A percentile compares a stretch with the other conserved stretches of the same genome.
Evolutionary conservation across 1,140 invertebrate species (phyloP).

Genomic region (Mycetomoellerius zeteki): DNA sequence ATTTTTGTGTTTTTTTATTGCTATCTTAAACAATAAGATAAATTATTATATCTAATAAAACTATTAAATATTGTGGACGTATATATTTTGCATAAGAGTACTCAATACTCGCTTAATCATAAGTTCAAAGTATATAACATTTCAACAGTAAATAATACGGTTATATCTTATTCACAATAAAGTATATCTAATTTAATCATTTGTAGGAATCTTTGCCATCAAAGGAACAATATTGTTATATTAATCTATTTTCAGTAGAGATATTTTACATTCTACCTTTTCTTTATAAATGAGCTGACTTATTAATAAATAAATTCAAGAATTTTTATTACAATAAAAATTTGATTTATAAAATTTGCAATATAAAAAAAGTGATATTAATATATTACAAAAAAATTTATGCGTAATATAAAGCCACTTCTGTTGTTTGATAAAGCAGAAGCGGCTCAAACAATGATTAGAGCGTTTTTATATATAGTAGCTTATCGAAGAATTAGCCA

Average conservation of each 20-base stretch:
- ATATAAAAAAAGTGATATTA: not conserved
- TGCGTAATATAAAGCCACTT: not conserved
- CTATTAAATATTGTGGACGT: not conserved
- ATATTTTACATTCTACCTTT: not conserved
- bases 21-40: not conserved
- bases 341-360: constrained; percentile 20
- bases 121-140: not conserved
- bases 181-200: not conserved
- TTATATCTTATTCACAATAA: constrained; percentile 4
- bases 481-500: not conserved
- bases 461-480: constrained; percentile 33
- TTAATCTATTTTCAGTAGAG: not conserved
- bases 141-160: not conserved
- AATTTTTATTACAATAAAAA: constrained; percentile 6
- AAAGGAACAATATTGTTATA: not conserved
- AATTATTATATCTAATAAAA: not conserved
- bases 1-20: not conserved
- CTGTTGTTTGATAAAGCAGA: not conserved
- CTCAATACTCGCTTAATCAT: not conserved
- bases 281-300: not conserved
- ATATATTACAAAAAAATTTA: not conserved
- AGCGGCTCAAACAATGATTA: constrained; percentile 12
- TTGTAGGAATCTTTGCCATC: not conserved
- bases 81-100: not conserved
- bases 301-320: not conserved